Evolutionary conservation across 1,140 invertebrate species (phyloP).

Genomic region (Danaus melanippus): DNA sequence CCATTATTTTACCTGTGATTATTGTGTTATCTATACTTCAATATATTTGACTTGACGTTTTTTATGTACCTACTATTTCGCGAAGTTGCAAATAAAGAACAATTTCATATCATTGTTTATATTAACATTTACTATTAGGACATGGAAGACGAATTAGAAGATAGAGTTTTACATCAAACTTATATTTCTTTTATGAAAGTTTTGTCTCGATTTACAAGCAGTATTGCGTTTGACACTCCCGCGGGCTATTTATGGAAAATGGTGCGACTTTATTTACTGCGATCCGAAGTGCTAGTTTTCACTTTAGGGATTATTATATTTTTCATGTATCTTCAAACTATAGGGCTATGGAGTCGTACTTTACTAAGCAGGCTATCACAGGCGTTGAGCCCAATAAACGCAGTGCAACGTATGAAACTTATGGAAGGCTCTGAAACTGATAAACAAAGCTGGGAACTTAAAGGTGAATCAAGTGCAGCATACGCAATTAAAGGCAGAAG

Average conservation of each 20-base stretch:
- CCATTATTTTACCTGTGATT: too few species aligned
- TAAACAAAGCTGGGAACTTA: slow-evolving; percentile 84
- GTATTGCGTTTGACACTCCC: slow-evolving; percentile 78
- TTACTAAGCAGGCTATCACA: slow-evolving; percentile 81
- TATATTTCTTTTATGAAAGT: slow-evolving; percentile 88
- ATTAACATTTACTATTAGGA: slow-evolving; percentile 25
- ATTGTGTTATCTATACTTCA: too few species aligned
- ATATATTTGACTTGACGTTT: too few species aligned
- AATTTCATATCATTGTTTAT: too few species aligned
- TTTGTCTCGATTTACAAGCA: slow-evolving; percentile 82
- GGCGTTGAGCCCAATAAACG: slow-evolving; percentile 75
- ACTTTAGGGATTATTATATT: slow-evolving; percentile 78
- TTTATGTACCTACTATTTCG: neutral
- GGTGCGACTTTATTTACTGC: slow-evolving; percentile 80
- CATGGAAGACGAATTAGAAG: slow-evolving; percentile 93
- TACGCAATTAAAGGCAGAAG: slow-evolving; percentile 92
- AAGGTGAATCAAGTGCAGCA: slow-evolving; percentile 81
- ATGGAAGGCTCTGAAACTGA: slow-evolving; percentile 72
- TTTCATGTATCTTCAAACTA: slow-evolving; percentile 83
- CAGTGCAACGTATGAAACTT: slow-evolving; percentile 70
- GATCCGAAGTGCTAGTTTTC: slow-evolving; percentile 82
- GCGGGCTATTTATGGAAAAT: slow-evolving; percentile 82
- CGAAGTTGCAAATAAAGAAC: too few species aligned
- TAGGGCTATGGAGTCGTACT: slow-evolving; percentile 84
- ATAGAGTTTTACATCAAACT: slow-evolving; percentile 87